Conservation (phyloP, 2,113 vertebrate genomes). For the Empidonax alnorum region DNA sequence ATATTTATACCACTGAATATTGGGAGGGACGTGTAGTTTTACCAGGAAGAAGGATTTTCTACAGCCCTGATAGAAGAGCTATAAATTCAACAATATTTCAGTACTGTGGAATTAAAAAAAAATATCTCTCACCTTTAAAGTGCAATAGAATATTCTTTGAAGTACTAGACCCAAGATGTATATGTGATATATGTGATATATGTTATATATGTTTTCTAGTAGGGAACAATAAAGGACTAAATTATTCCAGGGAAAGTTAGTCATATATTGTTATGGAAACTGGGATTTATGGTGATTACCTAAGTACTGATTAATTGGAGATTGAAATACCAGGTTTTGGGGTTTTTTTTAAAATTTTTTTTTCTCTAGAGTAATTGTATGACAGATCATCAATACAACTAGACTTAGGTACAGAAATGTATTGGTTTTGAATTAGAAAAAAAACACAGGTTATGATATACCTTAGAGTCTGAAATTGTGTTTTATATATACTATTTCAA, state of each 20-base stretch:
- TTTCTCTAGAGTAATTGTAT: background rate
- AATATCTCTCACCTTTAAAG: background rate
- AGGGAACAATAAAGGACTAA: background rate
- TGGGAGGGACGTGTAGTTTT: background rate
- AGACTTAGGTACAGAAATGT: background rate
- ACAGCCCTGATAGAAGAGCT: background rate
- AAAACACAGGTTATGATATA: background rate
- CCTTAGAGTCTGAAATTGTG: background rate
- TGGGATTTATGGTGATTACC: background rate
- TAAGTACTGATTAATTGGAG: background rate
- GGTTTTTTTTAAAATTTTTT: background rate
- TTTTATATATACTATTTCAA: background rate
- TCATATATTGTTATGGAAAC: background rate
- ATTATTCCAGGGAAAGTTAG: background rate
- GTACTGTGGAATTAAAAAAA: background rate
- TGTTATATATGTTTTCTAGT: background rate
- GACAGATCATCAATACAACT: background rate
- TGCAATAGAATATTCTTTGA: background rate
- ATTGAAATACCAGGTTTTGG: background rate
- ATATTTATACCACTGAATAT: background rate
- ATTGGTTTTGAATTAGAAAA: background rate
- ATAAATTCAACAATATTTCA: background rate
- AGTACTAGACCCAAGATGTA: background rate
- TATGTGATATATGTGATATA: too few relatives aligned
- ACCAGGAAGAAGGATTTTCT: background rate